Base-by-base conservation (phyloP, 2,113 vertebrate genomes). In the Ptilonorhynchus violaceus region DNA sequence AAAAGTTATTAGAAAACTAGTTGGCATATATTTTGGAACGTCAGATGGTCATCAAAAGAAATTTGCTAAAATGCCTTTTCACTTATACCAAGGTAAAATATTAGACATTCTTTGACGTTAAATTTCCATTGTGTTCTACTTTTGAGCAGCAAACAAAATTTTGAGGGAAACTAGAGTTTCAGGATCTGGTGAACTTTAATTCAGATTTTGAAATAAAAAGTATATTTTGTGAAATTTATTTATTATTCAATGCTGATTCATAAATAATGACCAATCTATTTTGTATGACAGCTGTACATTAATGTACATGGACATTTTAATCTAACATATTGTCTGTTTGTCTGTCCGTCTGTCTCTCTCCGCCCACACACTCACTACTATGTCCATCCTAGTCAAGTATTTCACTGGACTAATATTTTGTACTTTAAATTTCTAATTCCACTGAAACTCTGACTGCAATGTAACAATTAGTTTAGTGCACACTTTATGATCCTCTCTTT, bases 71-170 rank as follows among this genome's bases (percentile, higher is more conserved):
- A 49, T 33, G 15, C 8, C 12, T 88, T 62, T 62, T 80, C 9
- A 64, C 4, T 52, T 64, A 27, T 37, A 60, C 3, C 1, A 9
- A 56, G 30, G 27, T 9, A 64, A 94, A 64, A 19, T 0, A 0
- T 63, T 46, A 76, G 9, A 33, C 2, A 18, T 39, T 50, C 5
- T 72, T 72, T 60, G 16, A 18, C 8, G 30, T 56, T 50, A 83
- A 42, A 3, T 50, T 83, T 83, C 22, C 10, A 39, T 8, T 42
- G 3, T 59, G 8, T 64, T 76, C 15, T 60, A 39, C 27, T 53
- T 60, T 42, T 77, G 35, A 87, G 5, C 20, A 92, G 11, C 4
- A 59, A 89, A 46, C 3, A 0, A 46, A 49, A 80, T 76, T 72
- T 63, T 68, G 25, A 68, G 21, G 27, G 2, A 79, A 80, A 63